phyloP scores from a whole-genome alignment of 2,888 invertebrate genomes.

The Craniophora ligustri region DNA sequence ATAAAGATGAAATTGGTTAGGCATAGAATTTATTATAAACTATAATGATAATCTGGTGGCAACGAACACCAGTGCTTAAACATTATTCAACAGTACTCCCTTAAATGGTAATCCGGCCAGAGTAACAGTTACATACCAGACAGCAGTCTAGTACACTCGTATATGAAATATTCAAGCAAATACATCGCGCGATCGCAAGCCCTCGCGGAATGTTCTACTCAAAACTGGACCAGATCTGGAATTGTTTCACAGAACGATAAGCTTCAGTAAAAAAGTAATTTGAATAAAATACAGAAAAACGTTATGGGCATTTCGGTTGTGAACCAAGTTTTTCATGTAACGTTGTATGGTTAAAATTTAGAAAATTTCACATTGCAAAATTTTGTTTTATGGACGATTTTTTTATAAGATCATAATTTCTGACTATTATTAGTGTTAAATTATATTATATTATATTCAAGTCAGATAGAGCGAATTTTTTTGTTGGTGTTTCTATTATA shows the following conservation, averaged over 20 bases:
- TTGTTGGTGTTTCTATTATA: too few relatives aligned
- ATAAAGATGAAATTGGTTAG: too few relatives aligned
- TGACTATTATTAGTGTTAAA: too few relatives aligned
- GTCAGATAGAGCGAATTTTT: too few relatives aligned
- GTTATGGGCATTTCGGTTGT: slow-evolving; percentile 5
- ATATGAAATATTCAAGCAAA: slow-evolving; percentile 80
- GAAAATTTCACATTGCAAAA: slow-evolving; percentile 14
- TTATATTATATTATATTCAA: too few relatives aligned
- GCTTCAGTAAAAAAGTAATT: slow-evolving; percentile 20
- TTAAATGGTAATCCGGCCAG: neutral
- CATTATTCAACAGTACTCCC: too few relatives aligned
- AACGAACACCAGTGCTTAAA: too few relatives aligned
- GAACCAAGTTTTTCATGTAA: slow-evolving; percentile 15
- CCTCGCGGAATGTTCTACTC: slow-evolving; percentile 59
- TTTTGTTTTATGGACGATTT: too few relatives aligned
- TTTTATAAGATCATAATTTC: too few relatives aligned
- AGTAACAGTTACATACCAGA: slow-evolving; percentile 59
- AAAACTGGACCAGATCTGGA: slow-evolving; percentile 67
- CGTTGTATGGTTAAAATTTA: slow-evolving; percentile 15
- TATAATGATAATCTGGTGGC: too few relatives aligned
- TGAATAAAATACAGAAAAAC: slow-evolving; percentile 26
- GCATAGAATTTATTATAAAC: too few relatives aligned
- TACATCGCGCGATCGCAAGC: slow-evolving; percentile 65
- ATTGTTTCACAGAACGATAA: slow-evolving; percentile 65
- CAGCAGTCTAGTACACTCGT: slow-evolving; percentile 62